phyloP scores from a whole-genome alignment of 30 jellyfish, hydroid and myxozoan species.

The Rhopilema esculentum region DNA sequence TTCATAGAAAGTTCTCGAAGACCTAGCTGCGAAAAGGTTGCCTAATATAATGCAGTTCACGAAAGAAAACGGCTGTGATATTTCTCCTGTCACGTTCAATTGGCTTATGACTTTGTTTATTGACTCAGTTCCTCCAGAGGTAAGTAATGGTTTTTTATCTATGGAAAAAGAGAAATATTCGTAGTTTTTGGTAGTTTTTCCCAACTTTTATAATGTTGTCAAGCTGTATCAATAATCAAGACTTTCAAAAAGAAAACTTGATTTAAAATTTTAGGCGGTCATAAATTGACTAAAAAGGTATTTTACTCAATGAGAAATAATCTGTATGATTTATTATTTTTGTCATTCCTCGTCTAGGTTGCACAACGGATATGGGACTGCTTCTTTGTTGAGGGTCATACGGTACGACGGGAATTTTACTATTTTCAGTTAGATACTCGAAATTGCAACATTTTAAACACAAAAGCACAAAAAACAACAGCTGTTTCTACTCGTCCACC shows the following conservation, averaged over 20 bases:
- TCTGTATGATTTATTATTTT: not conserved
- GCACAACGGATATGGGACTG: slow-evolving; percentile 82
- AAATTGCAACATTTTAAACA: too few relatives aligned
- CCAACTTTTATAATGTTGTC: not conserved
- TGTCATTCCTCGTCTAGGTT: slow-evolving; percentile 28
- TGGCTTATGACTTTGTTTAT: slow-evolving; percentile 93
- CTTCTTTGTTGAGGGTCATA: slow-evolving; percentile 82
- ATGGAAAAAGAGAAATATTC: not conserved
- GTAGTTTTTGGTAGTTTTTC: slow-evolving; percentile 6
- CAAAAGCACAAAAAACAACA: too few relatives aligned
- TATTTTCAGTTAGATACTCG: too few relatives aligned
- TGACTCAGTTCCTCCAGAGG: slow-evolving; percentile 90
- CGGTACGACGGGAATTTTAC: slow-evolving; percentile 35
- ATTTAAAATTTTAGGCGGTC: too few relatives aligned
- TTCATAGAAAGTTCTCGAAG: slow-evolving; percentile 77
- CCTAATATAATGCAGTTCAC: slow-evolving; percentile 70
- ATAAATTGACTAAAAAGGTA: too few relatives aligned
- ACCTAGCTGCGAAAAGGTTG: slow-evolving; percentile 29
- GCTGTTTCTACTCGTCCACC: too few relatives aligned
- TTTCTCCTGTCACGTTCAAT: slow-evolving; percentile 89
- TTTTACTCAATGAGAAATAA: too few relatives aligned
- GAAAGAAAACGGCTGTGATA: slow-evolving; percentile 78
- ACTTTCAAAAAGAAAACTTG: too few relatives aligned
- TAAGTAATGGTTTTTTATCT: too few relatives aligned
- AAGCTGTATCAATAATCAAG: not conserved